A percentile compares a stretch with the other conserved stretches of the same genome.
These are phyloP conservation scores for Tenthredo scrophulariae DNA, from an alignment of 2,888 invertebrate species.

Conservation along the genomic window DNA sequence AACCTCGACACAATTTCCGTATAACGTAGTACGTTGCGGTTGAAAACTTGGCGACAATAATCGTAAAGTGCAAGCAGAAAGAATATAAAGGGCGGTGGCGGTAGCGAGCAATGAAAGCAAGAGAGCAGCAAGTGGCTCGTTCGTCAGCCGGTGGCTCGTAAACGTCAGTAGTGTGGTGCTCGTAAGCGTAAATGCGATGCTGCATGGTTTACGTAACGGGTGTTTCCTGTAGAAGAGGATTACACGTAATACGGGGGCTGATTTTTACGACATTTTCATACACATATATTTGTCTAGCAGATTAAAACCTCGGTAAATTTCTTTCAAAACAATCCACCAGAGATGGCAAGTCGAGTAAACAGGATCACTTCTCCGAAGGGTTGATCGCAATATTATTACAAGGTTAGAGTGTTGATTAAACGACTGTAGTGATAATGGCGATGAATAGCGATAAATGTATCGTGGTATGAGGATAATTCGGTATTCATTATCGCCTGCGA, in stretches of 20 bases:
- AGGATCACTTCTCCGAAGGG: neutral
- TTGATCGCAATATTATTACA: neutral
- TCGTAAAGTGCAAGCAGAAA: constrained; percentile 44
- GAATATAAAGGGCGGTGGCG: constrained; percentile 56
- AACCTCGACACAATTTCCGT: neutral
- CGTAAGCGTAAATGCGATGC: constrained; percentile 76
- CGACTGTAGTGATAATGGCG: neutral
- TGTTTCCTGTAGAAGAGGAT: constrained; percentile 17
- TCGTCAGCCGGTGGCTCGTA: constrained; percentile 79
- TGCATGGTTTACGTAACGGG: constrained; percentile 69
- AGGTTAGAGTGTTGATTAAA: neutral
- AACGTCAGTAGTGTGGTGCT: constrained; percentile 78
- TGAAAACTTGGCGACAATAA: constrained; percentile 56
- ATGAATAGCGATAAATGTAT: constrained; percentile 14
- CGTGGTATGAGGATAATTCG: constrained; percentile 54
- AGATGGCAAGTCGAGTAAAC: no score
- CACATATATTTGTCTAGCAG: neutral
- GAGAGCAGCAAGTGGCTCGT: constrained; percentile 77
- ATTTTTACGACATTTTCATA: constrained; percentile 1
- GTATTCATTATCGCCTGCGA: constrained; percentile 56
- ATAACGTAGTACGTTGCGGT: constrained; percentile 44
- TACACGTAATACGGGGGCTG: neutral
- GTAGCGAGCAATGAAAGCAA: constrained; percentile 72
- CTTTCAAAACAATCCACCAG: neutral
- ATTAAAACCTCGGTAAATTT: neutral